Conservation (phyloP, 2,888 invertebrate genomes). For the Sinentomon sp. region DNA sequence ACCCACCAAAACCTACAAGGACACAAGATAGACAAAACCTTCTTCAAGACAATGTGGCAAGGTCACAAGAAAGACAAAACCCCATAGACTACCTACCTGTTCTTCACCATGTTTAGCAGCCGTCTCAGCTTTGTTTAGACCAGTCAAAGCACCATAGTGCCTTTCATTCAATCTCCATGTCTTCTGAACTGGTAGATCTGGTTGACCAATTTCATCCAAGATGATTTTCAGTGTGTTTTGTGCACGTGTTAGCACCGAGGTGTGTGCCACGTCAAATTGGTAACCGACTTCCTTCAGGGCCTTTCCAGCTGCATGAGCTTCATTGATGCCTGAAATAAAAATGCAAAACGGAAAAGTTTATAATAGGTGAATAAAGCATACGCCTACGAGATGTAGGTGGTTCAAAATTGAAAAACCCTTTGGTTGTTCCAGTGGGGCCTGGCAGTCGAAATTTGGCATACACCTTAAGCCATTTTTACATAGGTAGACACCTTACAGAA, state of each 20-base stretch:
- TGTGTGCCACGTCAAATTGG: constrained; percentile 49
- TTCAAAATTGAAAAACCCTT: too few species aligned
- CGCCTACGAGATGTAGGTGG: too few species aligned
- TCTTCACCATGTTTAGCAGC: constrained; percentile 60
- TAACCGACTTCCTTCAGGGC: constrained; percentile 38
- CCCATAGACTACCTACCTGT: constrained; percentile 26
- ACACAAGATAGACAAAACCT: too few species aligned
- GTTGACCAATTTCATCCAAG: constrained; percentile 34
- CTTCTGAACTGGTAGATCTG: constrained; percentile 34
- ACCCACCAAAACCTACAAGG: background rate
- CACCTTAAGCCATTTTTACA: too few species aligned
- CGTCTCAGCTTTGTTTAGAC: constrained; percentile 55
- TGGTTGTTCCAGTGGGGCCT: too few species aligned
- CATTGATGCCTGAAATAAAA: constrained; percentile 28
- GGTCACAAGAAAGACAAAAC: background rate
- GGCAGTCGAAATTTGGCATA: too few species aligned
- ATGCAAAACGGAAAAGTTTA: constrained; percentile 9
- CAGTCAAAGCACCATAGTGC: constrained; percentile 63
- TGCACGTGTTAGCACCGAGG: constrained; percentile 49
- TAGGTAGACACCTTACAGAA: too few species aligned
- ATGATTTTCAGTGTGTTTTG: constrained; percentile 40
- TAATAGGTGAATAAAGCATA: too few species aligned
- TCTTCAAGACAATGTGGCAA: too few species aligned
- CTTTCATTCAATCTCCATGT: constrained; percentile 67
- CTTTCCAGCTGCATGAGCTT: constrained; percentile 40